Evolutionary conservation across 2,113 vertebrate genomes (phyloP), one percentile per base, ranked within the genome.

Genomic region (Macquaria australasica): DNA sequence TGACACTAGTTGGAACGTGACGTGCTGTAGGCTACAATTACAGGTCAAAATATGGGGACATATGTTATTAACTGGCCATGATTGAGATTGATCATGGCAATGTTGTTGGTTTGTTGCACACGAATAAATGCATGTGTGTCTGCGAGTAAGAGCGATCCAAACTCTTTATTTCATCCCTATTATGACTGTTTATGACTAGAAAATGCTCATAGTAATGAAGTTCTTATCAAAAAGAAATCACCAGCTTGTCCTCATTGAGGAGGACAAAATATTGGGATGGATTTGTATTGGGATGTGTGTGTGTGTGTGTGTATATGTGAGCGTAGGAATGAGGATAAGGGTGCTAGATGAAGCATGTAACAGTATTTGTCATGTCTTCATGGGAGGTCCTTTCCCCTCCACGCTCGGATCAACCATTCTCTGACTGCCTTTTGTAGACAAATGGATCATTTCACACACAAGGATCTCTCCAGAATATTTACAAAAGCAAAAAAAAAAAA

Each of bases 341-440:
- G 21, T 64, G 86, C 56, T 56, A 81, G 89, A 91, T 89, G 93
- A 90, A 92, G 92, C 93, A 90, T 92, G 90, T 90, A 91, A 94
- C 91, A 88, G 83, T 88, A 91, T 92, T 93, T 93, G 92, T 92
- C 92, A 93, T 89, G 87, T 94, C 90, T 87, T 89, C 84, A 60
- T 73, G 79, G 91, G 93, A 87, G 88, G 91, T 91, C 89, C 80
- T 79, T 89, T 87, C 58, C 80, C 90, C 86, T 90, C 73, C 79
- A 69, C 23, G 55, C 88, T 82, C 50, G 45, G 73, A 89, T 90
- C 80, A 87, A 41, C 81, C 2, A 6, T 78, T 69, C 73, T 87
- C 77, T 51, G 72, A 62, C 82, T 80, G 78, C 34, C 70, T 82
- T 79, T 81, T 75, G 63, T 20, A 75, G 72, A 88, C 79, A 70